These are phyloP conservation scores for Oenanthe melanoleuca DNA, from an alignment of 2,113 vertebrate genomes.

Conservation along the genomic window DNA sequence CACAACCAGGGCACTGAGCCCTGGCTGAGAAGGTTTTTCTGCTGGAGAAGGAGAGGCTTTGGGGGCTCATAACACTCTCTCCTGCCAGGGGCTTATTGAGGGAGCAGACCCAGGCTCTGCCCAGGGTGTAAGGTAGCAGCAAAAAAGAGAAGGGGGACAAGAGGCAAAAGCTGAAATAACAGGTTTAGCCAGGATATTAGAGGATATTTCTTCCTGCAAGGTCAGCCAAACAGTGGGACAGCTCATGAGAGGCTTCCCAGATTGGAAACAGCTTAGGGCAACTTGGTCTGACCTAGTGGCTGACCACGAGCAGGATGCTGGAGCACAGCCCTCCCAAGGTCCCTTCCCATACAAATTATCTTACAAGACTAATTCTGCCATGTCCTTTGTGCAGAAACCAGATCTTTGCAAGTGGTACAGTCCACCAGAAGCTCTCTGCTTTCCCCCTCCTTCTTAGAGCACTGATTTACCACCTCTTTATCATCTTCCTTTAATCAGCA, in stretches of 20 bases:
- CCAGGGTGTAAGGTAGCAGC: not conserved
- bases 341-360: not conserved
- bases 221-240: not conserved
- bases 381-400: not conserved
- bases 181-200: not conserved
- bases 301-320: not conserved
- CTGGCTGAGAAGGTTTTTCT: not conserved
- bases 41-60: not conserved
- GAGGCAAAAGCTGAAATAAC: not conserved
- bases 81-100: not conserved
- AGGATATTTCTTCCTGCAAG: not conserved
- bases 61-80: not conserved
- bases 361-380: not conserved
- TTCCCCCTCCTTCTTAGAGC: not conserved
- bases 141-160: not conserved
- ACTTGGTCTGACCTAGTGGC: not conserved
- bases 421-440: not conserved
- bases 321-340: accelerated
- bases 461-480: not conserved
- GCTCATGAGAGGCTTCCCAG: not conserved
- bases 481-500: not conserved
- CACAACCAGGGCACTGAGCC: not conserved
- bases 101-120: not conserved
- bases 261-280: not conserved
- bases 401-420: not conserved